Evolutionary conservation across 1,140 invertebrate species (phyloP).

Genomic region (Brachionus rotundiformis): DNA sequence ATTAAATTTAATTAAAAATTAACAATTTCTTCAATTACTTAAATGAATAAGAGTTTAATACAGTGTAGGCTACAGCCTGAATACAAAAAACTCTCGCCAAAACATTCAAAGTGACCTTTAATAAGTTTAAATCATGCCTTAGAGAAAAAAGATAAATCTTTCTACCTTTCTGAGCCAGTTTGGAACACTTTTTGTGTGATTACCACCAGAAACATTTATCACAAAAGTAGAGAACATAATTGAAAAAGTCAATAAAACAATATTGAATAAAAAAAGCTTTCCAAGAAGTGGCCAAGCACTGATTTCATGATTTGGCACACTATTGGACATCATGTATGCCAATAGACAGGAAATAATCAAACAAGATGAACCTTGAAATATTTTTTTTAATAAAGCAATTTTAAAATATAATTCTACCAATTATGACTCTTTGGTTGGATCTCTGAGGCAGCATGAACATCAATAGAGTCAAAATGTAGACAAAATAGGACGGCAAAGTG

Average conservation of each 20-base stretch:
- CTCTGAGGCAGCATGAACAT: conserved; percentile 49
- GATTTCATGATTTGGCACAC: conserved; percentile 20
- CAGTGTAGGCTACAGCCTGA: conserved; percentile 44
- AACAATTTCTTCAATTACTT: conserved; percentile 3
- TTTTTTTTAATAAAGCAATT: neutral
- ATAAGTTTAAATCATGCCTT: neutral
- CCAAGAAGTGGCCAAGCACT: conserved; percentile 32
- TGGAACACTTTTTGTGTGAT: conserved; percentile 6
- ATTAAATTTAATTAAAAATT: no score
- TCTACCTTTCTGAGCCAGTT: conserved; percentile 42
- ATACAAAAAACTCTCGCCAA: conserved; percentile 40
- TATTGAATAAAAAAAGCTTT: conserved; percentile 41
- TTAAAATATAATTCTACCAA: neutral
- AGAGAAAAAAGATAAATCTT: neutral
- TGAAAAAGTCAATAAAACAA: conserved; percentile 21
- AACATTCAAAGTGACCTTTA: conserved; percentile 44
- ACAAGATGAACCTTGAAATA: conserved; percentile 16
- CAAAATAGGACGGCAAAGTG: conserved; percentile 44
- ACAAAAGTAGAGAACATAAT: conserved; percentile 31
- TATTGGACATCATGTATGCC: conserved; percentile 14
- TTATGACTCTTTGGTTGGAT: conserved; percentile 42
- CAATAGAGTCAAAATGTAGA: conserved; percentile 38
- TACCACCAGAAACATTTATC: neutral
- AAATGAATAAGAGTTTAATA: conserved; percentile 44
- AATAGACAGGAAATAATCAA: conserved; percentile 12